Base-by-base conservation (phyloP, 2,888 invertebrate species). In the Pollenia griseotomentosa region DNA sequence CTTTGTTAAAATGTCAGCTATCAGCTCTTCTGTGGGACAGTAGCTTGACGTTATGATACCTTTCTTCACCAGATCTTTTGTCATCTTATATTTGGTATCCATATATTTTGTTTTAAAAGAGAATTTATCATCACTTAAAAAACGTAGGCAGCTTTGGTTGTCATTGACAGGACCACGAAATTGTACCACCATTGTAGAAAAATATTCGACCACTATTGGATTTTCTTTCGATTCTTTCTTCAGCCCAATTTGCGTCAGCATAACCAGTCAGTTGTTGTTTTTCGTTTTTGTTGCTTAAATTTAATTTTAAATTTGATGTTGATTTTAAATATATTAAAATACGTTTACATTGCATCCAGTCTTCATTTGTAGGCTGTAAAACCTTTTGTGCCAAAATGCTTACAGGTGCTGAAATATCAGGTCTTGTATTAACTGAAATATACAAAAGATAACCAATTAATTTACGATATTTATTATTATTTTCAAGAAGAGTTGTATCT, bases 1-100 rank as follows among this genome's bases (percentile, higher is more conserved):
- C 66, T 90, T 90, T 44, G 89, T 90, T 16, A 90, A 82, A 74
- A 90, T 86, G 68, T 90, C 90, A 10, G 89, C 90, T 40, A 89
- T 51, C 88, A 90, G 90, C n/a, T 89, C 74, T 48, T 88, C 87
- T 8, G 90, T 90, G 48, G 89, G 89, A 74, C 90, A 90, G 81
- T 90, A 90, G 48, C 61, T 23, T 51, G 81, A 89, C 4, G 79
- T 40, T 16, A 89, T 78, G 14, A 88, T 79, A 23, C 66, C 48
- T 61, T 85, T 73, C 61, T 74, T 86, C 6, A 83, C 81, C n/a
- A 87, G 68, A 77, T 86, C 66, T 57, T 83, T 74, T 46, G 66
- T 79, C 48, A 86, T 77, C 63, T 86, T 83, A 14, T 78, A 82
- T 19, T 68, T 74, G 9, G 48, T 74, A 16, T 74, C 44, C 68